Evolutionary conservation across 2,797 vertebrate species (phyloP).

Genomic region (Pygocentrus nattereri): DNA sequence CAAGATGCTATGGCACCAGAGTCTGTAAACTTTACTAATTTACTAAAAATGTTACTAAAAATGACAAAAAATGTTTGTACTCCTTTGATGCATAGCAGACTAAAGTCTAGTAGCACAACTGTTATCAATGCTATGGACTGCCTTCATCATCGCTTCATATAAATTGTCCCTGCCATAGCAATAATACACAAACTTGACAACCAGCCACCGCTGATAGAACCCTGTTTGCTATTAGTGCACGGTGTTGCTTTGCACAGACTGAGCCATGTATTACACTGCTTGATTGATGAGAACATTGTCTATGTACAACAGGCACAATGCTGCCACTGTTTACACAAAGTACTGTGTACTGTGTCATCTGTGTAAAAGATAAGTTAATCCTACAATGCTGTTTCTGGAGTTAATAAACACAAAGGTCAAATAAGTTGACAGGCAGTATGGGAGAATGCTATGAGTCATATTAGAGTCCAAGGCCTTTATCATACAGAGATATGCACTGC

Average conservation of each 20-base stretch:
- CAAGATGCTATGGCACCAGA: too few species aligned
- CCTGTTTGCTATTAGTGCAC: not conserved
- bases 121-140: too few species aligned
- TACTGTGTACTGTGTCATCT: constrained; percentile 10
- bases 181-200: too few species aligned
- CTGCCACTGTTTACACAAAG: not conserved
- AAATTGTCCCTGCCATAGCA: too few species aligned
- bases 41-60: too few species aligned
- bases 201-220: not conserved
- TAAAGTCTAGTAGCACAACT: too few species aligned
- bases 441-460: constrained; percentile 29
- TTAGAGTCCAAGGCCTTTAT: constrained; percentile 27
- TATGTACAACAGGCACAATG: not conserved
- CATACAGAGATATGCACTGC: constrained; percentile 11
- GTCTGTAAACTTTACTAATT: too few species aligned
- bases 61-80: too few species aligned
- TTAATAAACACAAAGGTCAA: constrained; percentile 31
- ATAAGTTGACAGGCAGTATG: constrained; percentile 8
- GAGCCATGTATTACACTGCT: not conserved
- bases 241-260: not conserved
- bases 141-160: too few species aligned
- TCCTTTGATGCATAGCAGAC: too few species aligned
- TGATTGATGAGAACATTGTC: not conserved
- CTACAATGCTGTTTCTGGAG: constrained; percentile 28
- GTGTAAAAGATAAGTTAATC: constrained; percentile 17